A percentile compares a stretch with the other conserved stretches of the same genome.
Conservation (phyloP, 2,797 vertebrate genomes). For the Nasua narica region DNA sequence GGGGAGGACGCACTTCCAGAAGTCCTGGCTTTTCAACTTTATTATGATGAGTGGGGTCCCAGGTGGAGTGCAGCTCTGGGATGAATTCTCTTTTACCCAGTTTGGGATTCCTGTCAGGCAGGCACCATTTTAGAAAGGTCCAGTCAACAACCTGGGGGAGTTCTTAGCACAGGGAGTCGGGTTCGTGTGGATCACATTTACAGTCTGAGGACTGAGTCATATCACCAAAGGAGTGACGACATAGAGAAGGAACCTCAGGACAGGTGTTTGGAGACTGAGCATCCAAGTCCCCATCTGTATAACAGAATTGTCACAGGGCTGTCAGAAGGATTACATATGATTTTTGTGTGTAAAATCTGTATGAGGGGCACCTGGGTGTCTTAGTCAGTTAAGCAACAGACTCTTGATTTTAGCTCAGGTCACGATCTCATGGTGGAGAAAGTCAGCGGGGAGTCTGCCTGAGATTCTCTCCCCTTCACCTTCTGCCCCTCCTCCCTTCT, state of each 20-base stretch:
- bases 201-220: not conserved
- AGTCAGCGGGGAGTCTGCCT: not conserved
- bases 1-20: not conserved
- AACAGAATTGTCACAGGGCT: not conserved
- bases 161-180: not conserved
- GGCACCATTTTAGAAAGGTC: not conserved
- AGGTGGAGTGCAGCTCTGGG: not conserved
- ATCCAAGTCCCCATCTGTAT: not conserved
- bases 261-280: not conserved
- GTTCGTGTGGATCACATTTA: not conserved
- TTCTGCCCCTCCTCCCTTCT: not conserved
- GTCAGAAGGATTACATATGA: not conserved
- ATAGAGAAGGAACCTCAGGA: not conserved
- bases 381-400: not conserved
- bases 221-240: not conserved
- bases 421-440: not conserved
- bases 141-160: too few relatives aligned
- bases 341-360: not conserved
- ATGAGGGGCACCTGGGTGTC: not conserved
- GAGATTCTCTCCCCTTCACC: not conserved
- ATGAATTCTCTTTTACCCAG: not conserved
- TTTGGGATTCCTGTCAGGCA: not conserved
- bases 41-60: not conserved
- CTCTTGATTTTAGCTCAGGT: not conserved
- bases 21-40: not conserved